Base-by-base conservation (phyloP, 37 sponge, comb jelly and placozoan species). In the Aplysina aerophoba region DNA sequence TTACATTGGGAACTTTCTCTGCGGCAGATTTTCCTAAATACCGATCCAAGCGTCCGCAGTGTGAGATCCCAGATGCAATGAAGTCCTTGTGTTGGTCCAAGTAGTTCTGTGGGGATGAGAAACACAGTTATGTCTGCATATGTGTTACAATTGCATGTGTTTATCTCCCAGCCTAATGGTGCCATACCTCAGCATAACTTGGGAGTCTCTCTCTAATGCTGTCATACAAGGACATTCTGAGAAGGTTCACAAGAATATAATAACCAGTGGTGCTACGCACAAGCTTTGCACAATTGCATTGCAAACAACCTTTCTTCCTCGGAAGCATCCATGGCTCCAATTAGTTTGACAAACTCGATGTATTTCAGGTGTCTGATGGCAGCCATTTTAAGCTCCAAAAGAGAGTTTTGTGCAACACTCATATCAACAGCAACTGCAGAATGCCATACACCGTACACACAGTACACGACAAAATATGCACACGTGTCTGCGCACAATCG, bases 371-470 rank as follows among this genome's bases (percentile, higher is more conserved):
- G 14, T 34, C 22, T 53, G 56, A 92, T 92, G n/a, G 85, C 92
- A 27, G 89, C 79, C 25, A 92, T 59, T 64, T 92, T 92, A 15
- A 92, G 62, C 69, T 92, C 88, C 66, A 92, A 55, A 22, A 88
- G 11, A 34, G 86, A 41, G 79, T 85, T 92, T 83, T 92, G 92
- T 27, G 89, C 92, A 37, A 17, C 33, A 55, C 89, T 92, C 89
- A 92, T 85, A 60, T 92, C 92, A 37, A 92, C 56, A 78, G 92
- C 83, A 73, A 85, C 88, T 87, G 39, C 14, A 73, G 59, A 72
- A 25, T n/a, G n/a, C n/a, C 50, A 44, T 44, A 8, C 50, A 44
- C 6, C 3, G 8, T 44, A 8, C 50, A 44, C 50, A 44, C 8
- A 44, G 50, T 54, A 38, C 54, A 50, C 50, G 41, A 12, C 8